A percentile compares a stretch with the other conserved stretches of the same genome.
These are phyloP conservation scores for Leptonema lineaticorne DNA, from an alignment of 1,140 invertebrate genomes.

Conservation along the genomic window DNA sequence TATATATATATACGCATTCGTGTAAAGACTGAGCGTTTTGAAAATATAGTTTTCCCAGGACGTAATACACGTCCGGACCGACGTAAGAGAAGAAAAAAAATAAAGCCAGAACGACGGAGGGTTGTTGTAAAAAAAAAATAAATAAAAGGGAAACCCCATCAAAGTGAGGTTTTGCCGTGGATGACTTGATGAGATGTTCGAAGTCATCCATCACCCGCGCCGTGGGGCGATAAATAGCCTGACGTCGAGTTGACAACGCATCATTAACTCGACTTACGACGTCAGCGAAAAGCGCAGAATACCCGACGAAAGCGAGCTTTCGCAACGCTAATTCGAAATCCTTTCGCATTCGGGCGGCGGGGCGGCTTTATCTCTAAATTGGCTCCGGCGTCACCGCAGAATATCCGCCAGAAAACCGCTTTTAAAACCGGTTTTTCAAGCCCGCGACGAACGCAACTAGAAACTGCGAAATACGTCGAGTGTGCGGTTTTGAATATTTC, in stretches of 20 bases:
- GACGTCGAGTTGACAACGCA: slow-evolving; percentile 31
- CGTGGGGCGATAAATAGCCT: slow-evolving; percentile 30
- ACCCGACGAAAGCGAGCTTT: not conserved
- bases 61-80: too few species aligned
- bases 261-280: slow-evolving; percentile 28
- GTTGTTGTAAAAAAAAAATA: not conserved
- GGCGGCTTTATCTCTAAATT: not conserved
- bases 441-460: too few species aligned
- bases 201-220: slow-evolving; percentile 26
- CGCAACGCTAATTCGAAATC: not conserved
- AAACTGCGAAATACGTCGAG: too few species aligned
- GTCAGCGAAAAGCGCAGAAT: slow-evolving; percentile 11
- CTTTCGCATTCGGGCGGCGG: not conserved
- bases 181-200: slow-evolving; percentile 29
- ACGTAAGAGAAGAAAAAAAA: too few species aligned
- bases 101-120: too few species aligned
- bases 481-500: too few species aligned
- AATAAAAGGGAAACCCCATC: slow-evolving; percentile 1
- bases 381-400: too few species aligned
- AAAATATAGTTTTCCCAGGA: too few species aligned
- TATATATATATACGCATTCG: not conserved
- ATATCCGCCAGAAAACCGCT: too few species aligned
- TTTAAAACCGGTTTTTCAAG: too few species aligned
- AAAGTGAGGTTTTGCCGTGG: slow-evolving; percentile 22
- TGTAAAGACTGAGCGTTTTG: not conserved